Percentiles rank a stretch among this genome's conserved stretches.
Evolutionary conservation across 2,888 invertebrate genomes (phyloP).

Genomic region (Teleiodes luculella): DNA sequence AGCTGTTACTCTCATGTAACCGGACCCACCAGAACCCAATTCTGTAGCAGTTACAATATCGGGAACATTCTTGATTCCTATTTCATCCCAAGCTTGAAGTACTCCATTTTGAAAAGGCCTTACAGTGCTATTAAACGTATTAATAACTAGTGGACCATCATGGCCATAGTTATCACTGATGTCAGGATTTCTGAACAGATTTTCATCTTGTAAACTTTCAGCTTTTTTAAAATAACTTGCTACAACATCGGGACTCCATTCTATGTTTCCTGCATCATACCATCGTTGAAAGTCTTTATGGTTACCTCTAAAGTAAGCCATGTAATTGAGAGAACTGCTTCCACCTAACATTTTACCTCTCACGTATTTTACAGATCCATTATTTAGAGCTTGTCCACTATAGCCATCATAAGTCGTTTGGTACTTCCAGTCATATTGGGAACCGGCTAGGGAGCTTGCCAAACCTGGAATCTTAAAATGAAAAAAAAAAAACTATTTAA

Average conservation of each 20-base stretch:
- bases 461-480: slow-evolving; percentile 34
- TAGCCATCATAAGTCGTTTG: slow-evolving; percentile 86
- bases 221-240: slow-evolving; percentile 68
- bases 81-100: slow-evolving; percentile 56
- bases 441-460: slow-evolving; percentile 37
- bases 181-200: slow-evolving; percentile 29
- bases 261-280: slow-evolving; percentile 70
- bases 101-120: slow-evolving; percentile 37
- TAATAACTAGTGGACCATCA: slow-evolving; percentile 63
- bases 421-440: slow-evolving; percentile 87
- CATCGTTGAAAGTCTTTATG: slow-evolving; percentile 71
- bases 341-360: slow-evolving; percentile 82
- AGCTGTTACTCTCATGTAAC: slow-evolving; percentile 63
- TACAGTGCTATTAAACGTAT: slow-evolving; percentile 61
- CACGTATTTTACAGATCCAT: slow-evolving; percentile 65
- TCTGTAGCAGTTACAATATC: slow-evolving; percentile 49
- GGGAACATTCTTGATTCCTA: slow-evolving; percentile 56
- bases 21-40: slow-evolving; percentile 50
- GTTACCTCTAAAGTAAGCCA: slow-evolving; percentile 77
- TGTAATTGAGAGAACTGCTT: slow-evolving; percentile 74
- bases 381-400: slow-evolving; percentile 81
- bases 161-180: slow-evolving; percentile 49
- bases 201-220: slow-evolving; percentile 56
- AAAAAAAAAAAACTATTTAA: neutral
- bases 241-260: slow-evolving; percentile 76